These are phyloP conservation scores for Falco rusticolus DNA, from an alignment of 2,797 vertebrate species.

Conservation along the genomic window DNA sequence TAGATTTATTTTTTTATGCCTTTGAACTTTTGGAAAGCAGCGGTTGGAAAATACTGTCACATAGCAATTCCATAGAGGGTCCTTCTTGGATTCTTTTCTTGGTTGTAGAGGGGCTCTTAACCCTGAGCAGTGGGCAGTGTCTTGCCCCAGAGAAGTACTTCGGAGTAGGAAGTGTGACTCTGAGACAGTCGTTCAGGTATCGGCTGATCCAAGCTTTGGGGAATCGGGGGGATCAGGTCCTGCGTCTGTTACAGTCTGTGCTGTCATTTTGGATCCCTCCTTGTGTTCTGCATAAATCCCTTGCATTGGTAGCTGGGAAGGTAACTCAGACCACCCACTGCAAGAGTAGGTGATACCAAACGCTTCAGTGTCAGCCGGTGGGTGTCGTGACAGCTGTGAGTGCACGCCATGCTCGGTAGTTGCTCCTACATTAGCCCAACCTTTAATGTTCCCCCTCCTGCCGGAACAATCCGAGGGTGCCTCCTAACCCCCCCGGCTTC, in stretches of 20 bases:
- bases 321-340: not conserved
- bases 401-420: not conserved
- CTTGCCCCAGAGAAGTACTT: not conserved
- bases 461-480: not conserved
- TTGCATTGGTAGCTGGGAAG: not conserved
- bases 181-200: not conserved
- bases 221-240: not conserved
- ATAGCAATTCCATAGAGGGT: not conserved
- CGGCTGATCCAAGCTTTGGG: not conserved
- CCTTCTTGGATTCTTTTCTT: not conserved
- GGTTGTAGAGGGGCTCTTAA: not conserved
- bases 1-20: slow-evolving; percentile 1
- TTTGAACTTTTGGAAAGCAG: not conserved
- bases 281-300: not conserved
- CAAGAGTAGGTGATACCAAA: not conserved
- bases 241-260: not conserved
- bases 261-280: not conserved
- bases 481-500: not conserved
- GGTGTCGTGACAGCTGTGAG: not conserved
- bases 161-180: not conserved
- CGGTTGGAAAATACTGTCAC: not conserved
- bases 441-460: not conserved
- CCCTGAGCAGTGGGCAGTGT: not conserved
- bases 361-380: not conserved
- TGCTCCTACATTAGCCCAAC: not conserved